Conservation (phyloP, 2,888 invertebrate genomes). For the Aquatica leii region DNA sequence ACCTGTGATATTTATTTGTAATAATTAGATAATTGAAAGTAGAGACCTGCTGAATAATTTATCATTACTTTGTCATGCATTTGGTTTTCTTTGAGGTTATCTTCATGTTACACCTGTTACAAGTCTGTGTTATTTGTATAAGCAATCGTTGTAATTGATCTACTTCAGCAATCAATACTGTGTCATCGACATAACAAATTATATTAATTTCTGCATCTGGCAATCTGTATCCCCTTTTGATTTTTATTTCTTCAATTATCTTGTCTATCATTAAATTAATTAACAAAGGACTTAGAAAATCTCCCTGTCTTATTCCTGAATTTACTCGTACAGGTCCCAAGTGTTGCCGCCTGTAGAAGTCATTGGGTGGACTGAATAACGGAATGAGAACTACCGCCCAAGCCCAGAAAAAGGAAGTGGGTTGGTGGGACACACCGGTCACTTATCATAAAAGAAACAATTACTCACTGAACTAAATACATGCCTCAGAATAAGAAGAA, state of each 20-base stretch:
- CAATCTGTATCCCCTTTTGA: no score
- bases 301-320: background rate
- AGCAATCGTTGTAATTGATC: background rate
- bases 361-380: no score
- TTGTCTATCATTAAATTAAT: background rate
- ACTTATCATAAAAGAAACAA: no score
- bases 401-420: no score
- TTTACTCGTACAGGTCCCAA: background rate
- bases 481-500: no score
- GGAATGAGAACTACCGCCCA: no score
- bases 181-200: background rate
- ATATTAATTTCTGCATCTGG: background rate
- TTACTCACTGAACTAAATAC: no score
- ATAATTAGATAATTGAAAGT: background rate
- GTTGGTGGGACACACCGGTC: no score
- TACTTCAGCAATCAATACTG: no score
- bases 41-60: background rate
- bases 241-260: no score
- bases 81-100: background rate
- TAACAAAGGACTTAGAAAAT: background rate
- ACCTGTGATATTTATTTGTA: slow-evolving; percentile 5
- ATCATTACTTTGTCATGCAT: background rate
- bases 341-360: no score
- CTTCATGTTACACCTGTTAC: no score
- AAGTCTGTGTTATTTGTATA: background rate